These are phyloP conservation scores for Acrobasis repandana DNA, from an alignment of 2,888 invertebrate genomes.

Conservation along the genomic window DNA sequence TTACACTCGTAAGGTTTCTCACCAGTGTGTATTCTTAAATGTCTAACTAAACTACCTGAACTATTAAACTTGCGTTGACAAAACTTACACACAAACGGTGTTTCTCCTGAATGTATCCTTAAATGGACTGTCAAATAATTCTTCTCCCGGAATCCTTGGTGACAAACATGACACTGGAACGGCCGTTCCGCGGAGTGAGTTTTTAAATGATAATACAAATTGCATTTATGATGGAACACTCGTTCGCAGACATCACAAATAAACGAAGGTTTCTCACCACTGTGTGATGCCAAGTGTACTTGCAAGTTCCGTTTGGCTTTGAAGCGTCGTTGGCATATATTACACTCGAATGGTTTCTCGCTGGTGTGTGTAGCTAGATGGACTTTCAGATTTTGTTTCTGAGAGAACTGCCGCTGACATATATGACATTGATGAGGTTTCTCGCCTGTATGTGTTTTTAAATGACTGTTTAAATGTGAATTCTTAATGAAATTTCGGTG, in stretches of 20 bases:
- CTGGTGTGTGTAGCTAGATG: background rate
- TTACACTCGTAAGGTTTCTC: slow-evolving; percentile 18
- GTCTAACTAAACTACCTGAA: slow-evolving; percentile 4
- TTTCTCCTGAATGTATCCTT: slow-evolving; percentile 10
- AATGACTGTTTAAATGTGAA: slow-evolving; percentile 2
- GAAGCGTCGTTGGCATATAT: background rate
- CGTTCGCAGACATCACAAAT: slow-evolving; percentile 7
- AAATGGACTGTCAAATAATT: slow-evolving; percentile 4
- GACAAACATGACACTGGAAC: slow-evolving; percentile 4
- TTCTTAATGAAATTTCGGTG: background rate
- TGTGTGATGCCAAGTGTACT: background rate
- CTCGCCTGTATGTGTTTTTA: background rate
- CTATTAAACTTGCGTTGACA: slow-evolving; percentile 3
- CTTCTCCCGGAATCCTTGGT: background rate
- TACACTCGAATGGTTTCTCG: slow-evolving; percentile 4
- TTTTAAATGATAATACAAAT: slow-evolving; percentile 9
- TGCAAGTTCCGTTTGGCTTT: slow-evolving; percentile 4
- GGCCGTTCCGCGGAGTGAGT: background rate
- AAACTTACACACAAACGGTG: background rate
- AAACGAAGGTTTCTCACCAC: background rate
- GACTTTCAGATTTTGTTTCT: background rate
- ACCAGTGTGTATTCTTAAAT: slow-evolving; percentile 14
- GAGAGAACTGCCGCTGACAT: slow-evolving; percentile 2
- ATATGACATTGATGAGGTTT: slow-evolving; percentile 8
- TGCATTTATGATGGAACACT: slow-evolving; percentile 3